Percentiles rank a stretch among this genome's conserved stretches.
Conservation (phyloP, 2,113 vertebrate species). For the Podiceps cristatus region DNA sequence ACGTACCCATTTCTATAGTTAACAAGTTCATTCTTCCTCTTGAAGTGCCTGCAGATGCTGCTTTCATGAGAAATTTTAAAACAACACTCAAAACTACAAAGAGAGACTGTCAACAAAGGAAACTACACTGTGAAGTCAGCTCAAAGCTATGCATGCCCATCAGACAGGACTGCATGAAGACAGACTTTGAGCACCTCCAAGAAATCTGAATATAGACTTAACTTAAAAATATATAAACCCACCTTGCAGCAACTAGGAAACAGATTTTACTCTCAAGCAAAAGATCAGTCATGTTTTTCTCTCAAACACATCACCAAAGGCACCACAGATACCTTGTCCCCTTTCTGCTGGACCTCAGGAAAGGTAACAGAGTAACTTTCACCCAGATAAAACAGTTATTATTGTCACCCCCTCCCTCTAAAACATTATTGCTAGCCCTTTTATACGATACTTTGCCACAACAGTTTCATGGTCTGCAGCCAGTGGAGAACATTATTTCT, state of each 20-base stretch:
- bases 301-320: background rate
- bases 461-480: background rate
- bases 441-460: background rate
- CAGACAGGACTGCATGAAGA: background rate
- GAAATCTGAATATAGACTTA: background rate
- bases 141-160: background rate
- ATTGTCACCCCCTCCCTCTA: background rate
- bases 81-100: background rate
- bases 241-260: background rate
- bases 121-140: background rate
- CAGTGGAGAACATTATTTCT: background rate
- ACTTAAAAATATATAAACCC: background rate
- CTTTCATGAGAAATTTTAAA: background rate
- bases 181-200: background rate
- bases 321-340: background rate
- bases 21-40: background rate
- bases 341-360: background rate
- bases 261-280: background rate
- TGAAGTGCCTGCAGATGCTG: constrained; percentile 8
- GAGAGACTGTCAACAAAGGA: background rate
- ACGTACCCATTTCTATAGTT: background rate
- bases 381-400: background rate
- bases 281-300: background rate
- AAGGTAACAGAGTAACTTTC: background rate
- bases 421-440: background rate